A percentile compares a stretch with the other conserved stretches of the same genome.
Conservation (phyloP, 92 coral and sea anemone species). For the Palythoa grandiflora region DNA sequence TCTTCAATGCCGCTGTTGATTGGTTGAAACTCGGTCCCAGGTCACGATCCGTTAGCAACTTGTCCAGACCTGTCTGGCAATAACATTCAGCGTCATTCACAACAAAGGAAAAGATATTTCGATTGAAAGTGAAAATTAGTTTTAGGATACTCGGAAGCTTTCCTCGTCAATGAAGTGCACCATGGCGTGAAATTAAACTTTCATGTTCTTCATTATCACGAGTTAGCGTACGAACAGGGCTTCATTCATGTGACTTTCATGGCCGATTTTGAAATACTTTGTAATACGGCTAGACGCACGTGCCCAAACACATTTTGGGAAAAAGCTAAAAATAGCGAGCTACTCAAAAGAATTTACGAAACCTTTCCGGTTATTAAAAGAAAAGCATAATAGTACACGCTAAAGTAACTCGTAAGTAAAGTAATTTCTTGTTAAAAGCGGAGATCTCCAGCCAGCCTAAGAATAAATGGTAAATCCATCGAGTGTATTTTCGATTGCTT, state of each 20-base stretch:
- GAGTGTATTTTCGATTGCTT: too few species aligned
- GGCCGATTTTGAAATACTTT: neutral
- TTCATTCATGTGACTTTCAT: neutral
- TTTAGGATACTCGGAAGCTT: neutral
- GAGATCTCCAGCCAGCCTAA: too few species aligned
- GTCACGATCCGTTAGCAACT: neutral
- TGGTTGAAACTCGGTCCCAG: constrained; percentile 6
- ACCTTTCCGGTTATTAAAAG: too few species aligned
- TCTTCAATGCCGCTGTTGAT: neutral
- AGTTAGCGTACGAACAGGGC: neutral
- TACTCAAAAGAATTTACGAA: too few species aligned
- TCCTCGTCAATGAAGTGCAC: neutral
- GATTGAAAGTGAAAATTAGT: neutral
- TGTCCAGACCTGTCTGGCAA: constrained; percentile 28
- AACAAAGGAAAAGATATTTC: neutral
- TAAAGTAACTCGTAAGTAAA: too few species aligned
- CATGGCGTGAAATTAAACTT: neutral
- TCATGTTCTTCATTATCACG: neutral
- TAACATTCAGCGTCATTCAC: neutral
- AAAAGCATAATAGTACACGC: too few species aligned
- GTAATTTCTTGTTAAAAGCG: too few species aligned
- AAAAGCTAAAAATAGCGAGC: neutral
- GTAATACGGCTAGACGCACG: neutral
- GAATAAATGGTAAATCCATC: too few species aligned
- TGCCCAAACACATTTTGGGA: neutral